Conservation (phyloP, 2,797 vertebrate species). For the Astyanax mexicanus region DNA sequence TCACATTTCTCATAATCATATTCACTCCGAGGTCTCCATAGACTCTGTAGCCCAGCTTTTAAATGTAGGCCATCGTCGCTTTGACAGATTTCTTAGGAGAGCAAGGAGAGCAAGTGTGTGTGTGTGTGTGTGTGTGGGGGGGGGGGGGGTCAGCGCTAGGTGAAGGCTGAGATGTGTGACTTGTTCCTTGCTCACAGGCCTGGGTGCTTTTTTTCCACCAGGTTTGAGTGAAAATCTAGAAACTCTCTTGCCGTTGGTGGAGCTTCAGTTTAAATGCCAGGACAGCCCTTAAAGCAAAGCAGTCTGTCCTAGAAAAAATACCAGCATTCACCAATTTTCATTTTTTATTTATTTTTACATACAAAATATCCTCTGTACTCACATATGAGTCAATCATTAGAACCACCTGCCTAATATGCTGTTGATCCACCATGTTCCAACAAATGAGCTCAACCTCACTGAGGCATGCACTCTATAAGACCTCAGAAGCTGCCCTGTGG, state of each 20-base stretch:
- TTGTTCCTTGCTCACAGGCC: constrained; percentile 26
- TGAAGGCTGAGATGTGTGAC: constrained; percentile 39
- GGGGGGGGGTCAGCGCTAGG: constrained; percentile 37
- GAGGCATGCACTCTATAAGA: too few relatives aligned
- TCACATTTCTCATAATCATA: constrained; percentile 20
- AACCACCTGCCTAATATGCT: too few relatives aligned
- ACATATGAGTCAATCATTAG: too few relatives aligned
- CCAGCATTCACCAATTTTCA: constrained; percentile 40
- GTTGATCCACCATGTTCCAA: too few relatives aligned
- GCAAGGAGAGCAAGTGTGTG: not conserved
- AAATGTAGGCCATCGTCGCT: constrained; percentile 35
- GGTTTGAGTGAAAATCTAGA: constrained; percentile 42
- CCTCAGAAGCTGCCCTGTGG: too few relatives aligned
- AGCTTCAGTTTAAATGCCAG: constrained; percentile 50
- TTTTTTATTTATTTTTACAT: too few relatives aligned
- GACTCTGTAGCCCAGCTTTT: constrained; percentile 22
- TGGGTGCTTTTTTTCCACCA: constrained; percentile 44
- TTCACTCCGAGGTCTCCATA: constrained; percentile 7
- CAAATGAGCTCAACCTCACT: too few relatives aligned
- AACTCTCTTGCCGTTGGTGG: constrained; percentile 8
- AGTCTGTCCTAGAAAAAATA: constrained; percentile 50
- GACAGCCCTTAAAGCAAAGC: constrained; percentile 27
- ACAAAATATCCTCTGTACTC: too few relatives aligned
- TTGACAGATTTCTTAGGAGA: constrained; percentile 26
- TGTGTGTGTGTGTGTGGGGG: constrained; percentile 10